phyloP scores from a whole-genome alignment of 2,888 invertebrate genomes.

The Stenodera caucasica region DNA sequence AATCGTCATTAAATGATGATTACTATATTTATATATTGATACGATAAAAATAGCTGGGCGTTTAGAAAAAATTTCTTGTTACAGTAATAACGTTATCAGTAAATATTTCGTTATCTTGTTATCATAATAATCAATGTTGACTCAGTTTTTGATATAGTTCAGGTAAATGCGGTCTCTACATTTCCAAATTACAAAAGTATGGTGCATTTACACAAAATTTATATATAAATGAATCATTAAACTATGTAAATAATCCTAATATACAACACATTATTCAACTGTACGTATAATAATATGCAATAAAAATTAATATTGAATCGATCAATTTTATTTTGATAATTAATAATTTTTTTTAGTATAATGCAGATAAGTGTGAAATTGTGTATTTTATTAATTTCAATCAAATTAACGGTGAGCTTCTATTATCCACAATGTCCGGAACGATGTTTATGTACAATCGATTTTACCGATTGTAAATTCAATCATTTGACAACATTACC shows the following conservation, averaged over 20 bases:
- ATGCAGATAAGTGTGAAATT: slow-evolving; percentile 18
- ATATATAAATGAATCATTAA: slow-evolving; percentile 9
- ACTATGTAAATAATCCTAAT: slow-evolving; percentile 6
- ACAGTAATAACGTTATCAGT: neutral
- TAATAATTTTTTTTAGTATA: slow-evolving; percentile 1
- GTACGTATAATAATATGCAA: neutral
- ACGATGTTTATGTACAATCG: slow-evolving; percentile 32
- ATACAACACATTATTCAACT: neutral
- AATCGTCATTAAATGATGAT: neutral
- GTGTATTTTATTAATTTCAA: slow-evolving; percentile 11
- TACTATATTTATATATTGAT: neutral
- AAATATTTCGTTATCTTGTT: slow-evolving; percentile 25
- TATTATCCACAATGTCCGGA: slow-evolving; percentile 29
- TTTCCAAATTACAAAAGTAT: slow-evolving; percentile 16
- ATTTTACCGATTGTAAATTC: slow-evolving; percentile 34
- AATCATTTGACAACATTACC: slow-evolving; percentile 33
- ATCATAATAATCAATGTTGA: slow-evolving; percentile 40
- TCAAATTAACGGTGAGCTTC: slow-evolving; percentile 6
- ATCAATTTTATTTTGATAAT: neutral
- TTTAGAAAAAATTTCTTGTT: slow-evolving; percentile 7
- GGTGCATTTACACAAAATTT: slow-evolving; percentile 11
- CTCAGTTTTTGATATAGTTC: slow-evolving; percentile 35
- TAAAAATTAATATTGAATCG: neutral
- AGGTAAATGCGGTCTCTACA: slow-evolving; percentile 10
- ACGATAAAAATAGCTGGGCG: slow-evolving; percentile 18